Evolutionary conservation across 2,113 vertebrate genomes (phyloP).

Genomic region (Scatophagus argus): DNA sequence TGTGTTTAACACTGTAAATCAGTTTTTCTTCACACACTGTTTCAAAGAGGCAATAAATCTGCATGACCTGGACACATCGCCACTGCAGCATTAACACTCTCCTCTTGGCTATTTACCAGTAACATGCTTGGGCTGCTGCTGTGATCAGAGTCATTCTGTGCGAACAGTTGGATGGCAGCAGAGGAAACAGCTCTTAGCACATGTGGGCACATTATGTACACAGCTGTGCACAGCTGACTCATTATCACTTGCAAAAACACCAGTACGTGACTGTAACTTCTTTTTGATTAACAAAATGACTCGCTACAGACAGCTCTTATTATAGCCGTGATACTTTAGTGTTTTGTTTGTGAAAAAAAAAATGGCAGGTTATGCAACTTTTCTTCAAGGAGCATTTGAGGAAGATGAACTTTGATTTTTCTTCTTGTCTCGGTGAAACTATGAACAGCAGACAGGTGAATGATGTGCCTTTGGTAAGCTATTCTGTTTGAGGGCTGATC

Average conservation of each 20-base stretch:
- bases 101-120: conserved; percentile 39
- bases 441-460: conserved; percentile 67
- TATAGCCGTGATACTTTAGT: conserved; percentile 6
- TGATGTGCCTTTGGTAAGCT: conserved; percentile 69
- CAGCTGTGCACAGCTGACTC: conserved; percentile 74
- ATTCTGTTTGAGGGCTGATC: conserved; percentile 80
- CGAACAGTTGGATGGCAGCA: conserved; percentile 67
- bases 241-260: conserved; percentile 64
- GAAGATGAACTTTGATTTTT: conserved; percentile 56
- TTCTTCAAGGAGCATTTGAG: conserved; percentile 22
- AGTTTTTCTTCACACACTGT: not conserved
- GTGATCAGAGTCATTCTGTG: conserved; percentile 53
- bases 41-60: conserved; percentile 18
- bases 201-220: conserved; percentile 65
- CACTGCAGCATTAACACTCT: not conserved
- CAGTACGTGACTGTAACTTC: conserved; percentile 50
- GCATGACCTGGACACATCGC: conserved; percentile 3
- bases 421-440: conserved; percentile 51
- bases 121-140: conserved; percentile 34
- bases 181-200: conserved; percentile 50
- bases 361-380: not conserved
- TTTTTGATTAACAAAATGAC: conserved; percentile 45
- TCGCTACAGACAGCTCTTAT: not conserved
- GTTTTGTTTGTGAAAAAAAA: conserved; percentile 1
- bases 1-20: conserved; percentile 29